Conservation (phyloP, 2,113 vertebrate genomes). For the Rhabdornis inornatus region DNA sequence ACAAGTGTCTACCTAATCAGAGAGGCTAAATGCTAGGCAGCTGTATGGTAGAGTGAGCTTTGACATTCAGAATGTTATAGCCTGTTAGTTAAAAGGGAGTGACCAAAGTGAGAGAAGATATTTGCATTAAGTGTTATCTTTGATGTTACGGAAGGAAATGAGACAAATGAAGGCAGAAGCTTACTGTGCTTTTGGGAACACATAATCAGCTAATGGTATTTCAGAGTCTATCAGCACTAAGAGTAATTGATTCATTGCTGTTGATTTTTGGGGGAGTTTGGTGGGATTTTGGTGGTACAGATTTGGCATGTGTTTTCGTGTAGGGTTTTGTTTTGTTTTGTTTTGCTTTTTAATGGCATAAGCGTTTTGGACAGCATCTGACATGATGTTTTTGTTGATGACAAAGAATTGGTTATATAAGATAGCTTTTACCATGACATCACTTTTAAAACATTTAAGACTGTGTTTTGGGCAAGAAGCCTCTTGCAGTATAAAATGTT, state of each 20-base stretch:
- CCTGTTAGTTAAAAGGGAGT: background rate
- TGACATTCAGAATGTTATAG: background rate
- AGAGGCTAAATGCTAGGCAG: background rate
- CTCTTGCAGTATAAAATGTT: background rate
- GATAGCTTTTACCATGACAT: background rate
- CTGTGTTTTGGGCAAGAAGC: background rate
- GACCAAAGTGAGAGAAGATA: background rate
- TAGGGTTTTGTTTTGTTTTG: background rate
- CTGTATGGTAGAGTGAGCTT: background rate
- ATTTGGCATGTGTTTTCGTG: background rate
- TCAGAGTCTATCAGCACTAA: background rate
- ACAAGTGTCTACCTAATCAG: background rate
- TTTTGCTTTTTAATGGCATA: background rate
- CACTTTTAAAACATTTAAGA: background rate
- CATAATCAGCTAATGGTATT: background rate
- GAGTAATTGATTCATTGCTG: background rate
- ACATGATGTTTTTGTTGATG: background rate
- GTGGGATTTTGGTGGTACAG: too few species aligned
- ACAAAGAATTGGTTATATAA: background rate
- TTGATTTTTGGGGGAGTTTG: rapidly evolving
- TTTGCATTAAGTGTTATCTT: background rate
- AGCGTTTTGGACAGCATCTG: background rate
- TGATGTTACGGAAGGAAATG: background rate
- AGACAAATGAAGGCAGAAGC: background rate
- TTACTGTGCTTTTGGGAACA: background rate